These are phyloP conservation scores for Lordiphosa collinella DNA, from an alignment of 1,140 invertebrate genomes.

Conservation along the genomic window DNA sequence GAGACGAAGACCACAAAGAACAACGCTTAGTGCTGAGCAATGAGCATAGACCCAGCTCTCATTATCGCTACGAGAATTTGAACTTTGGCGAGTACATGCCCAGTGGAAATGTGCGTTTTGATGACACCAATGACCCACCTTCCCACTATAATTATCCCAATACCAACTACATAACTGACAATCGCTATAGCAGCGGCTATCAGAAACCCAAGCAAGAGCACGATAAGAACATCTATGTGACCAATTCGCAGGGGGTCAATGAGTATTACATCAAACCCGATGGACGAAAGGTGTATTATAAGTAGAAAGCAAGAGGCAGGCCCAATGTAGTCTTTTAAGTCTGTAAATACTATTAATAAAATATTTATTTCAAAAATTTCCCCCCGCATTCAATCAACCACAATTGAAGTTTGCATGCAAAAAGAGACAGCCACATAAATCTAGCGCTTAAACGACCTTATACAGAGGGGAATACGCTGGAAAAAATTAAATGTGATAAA, in stretches of 20 bases:
- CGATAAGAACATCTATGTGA: slow-evolving; percentile 75
- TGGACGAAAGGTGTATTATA: slow-evolving; percentile 65
- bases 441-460: slow-evolving; percentile 47
- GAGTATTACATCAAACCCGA: slow-evolving; percentile 73
- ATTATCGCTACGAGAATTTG: slow-evolving; percentile 45
- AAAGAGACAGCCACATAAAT: slow-evolving; percentile 63
- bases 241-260: slow-evolving; percentile 67
- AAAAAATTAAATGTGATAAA: slow-evolving; percentile 72
- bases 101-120: slow-evolving; percentile 36
- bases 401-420: slow-evolving; percentile 39
- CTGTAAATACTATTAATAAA: slow-evolving; percentile 48
- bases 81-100: slow-evolving; percentile 60
- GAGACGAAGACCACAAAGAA: slow-evolving; percentile 30
- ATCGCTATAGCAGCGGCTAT: slow-evolving; percentile 59
- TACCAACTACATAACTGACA: slow-evolving; percentile 56
- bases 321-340: slow-evolving; percentile 33
- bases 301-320: slow-evolving; percentile 23
- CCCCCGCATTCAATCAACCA: slow-evolving; percentile 43
- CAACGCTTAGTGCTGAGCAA: slow-evolving; percentile 57
- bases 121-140: slow-evolving; percentile 13
- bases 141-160: slow-evolving; percentile 52
- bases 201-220: slow-evolving; percentile 49
- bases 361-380: slow-evolving; percentile 42
- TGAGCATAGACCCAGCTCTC: slow-evolving; percentile 33
- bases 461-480: slow-evolving; percentile 40